These are phyloP conservation scores for Cirrhinus molitorella DNA, from an alignment of 2,797 vertebrate genomes.

Conservation along the genomic window DNA sequence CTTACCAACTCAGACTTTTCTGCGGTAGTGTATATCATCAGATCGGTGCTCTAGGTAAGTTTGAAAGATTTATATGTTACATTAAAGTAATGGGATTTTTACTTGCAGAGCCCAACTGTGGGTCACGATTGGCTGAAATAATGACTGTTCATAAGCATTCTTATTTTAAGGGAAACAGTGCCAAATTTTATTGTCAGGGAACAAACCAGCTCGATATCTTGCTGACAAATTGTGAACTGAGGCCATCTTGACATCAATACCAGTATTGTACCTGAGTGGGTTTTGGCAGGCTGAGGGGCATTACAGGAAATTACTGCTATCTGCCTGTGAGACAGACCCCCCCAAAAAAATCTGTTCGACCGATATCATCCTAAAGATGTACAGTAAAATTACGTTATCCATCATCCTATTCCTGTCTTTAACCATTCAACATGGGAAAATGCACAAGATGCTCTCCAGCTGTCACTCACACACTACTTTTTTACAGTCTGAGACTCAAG, in stretches of 20 bases:
- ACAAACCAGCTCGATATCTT: conserved; percentile 43
- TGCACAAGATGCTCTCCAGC: conserved; percentile 2
- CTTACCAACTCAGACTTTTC: neutral
- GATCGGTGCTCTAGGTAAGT: neutral
- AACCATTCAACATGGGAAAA: conserved; percentile 37
- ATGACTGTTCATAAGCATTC: neutral
- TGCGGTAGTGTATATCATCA: neutral
- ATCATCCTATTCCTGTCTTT: neutral
- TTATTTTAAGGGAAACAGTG: neutral
- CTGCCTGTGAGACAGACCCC: conserved; percentile 22
- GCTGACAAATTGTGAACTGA: conserved; percentile 26
- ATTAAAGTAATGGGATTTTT: neutral
- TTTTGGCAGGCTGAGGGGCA: conserved; percentile 35
- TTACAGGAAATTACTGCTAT: conserved; percentile 47
- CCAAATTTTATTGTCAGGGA: conserved; percentile 33
- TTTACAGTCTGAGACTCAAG: neutral
- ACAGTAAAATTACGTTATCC: conserved; percentile 43
- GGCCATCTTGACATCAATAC: conserved; percentile 34
- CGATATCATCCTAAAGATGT: conserved; percentile 38
- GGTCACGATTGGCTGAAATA: neutral
- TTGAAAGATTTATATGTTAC: neutral
- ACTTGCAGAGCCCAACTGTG: neutral
- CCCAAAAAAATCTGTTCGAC: conserved; percentile 35
- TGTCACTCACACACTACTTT: conserved; percentile 12
- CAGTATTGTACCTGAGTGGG: conserved; percentile 35